Percentiles rank a stretch among this genome's conserved stretches.
phyloP scores from a whole-genome alignment of 2,888 invertebrate genomes.

The Tenthredo notha region DNA sequence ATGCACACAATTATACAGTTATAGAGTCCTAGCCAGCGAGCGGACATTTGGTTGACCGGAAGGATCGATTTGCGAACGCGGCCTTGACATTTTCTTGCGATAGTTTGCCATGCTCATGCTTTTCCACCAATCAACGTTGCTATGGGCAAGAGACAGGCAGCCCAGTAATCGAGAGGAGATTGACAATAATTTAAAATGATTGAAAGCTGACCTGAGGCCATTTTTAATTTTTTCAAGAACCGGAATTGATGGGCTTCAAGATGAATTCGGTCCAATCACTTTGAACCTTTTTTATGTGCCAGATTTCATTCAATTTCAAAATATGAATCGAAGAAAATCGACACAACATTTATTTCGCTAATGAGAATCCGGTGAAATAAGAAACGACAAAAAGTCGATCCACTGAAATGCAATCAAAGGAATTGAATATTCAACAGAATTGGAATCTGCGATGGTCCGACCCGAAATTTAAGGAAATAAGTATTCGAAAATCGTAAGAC shows the following conservation, averaged over 20 bases:
- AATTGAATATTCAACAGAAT: constrained; percentile 1
- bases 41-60: neutral
- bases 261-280: neutral
- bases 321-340: neutral
- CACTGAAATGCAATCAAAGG: neutral
- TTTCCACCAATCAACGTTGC: neutral
- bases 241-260: neutral
- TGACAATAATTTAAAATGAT: neutral
- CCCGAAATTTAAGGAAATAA: neutral
- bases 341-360: neutral
- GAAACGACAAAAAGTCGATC: neutral
- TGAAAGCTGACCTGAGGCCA: neutral
- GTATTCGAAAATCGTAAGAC: neutral
- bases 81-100: neutral
- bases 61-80: neutral
- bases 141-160: neutral
- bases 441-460: neutral
- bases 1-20: neutral
- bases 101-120: neutral
- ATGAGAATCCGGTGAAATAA: neutral
- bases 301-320: neutral
- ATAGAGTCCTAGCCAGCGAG: neutral
- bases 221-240: neutral
- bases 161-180: neutral
- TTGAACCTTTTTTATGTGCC: neutral